phyloP scores from a whole-genome alignment of 2,113 vertebrate genomes.

The Poeciliopsis prolifica region DNA sequence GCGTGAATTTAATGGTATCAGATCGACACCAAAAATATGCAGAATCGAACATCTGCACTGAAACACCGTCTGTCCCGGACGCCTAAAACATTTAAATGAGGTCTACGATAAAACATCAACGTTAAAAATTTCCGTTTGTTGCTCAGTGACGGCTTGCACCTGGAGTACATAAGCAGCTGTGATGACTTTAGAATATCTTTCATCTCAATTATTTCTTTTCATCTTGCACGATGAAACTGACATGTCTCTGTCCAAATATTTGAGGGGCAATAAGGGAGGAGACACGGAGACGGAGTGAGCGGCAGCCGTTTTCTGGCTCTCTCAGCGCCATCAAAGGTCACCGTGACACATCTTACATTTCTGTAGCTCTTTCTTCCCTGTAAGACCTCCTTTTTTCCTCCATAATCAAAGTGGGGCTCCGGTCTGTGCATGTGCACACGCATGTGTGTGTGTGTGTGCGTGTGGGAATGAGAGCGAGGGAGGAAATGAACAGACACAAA shows the following conservation, averaged over 20 bases:
- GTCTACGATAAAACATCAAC: too few species aligned
- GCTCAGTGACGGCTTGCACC: neutral
- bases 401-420: slow-evolving; percentile 45
- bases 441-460: slow-evolving; percentile 10
- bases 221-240: slow-evolving; percentile 21
- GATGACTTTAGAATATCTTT: neutral
- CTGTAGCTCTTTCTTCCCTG: slow-evolving; percentile 41
- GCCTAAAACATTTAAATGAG: too few species aligned
- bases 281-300: slow-evolving; percentile 12
- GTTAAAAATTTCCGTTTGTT: neutral
- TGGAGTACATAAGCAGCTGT: neutral
- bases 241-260: slow-evolving; percentile 40
- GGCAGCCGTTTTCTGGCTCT: slow-evolving; percentile 41
- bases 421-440: slow-evolving; percentile 31
- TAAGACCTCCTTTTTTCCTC: slow-evolving; percentile 43
- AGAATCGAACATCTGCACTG: too few species aligned
- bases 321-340: slow-evolving; percentile 74
- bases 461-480: slow-evolving; percentile 4
- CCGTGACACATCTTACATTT: slow-evolving; percentile 61
- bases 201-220: slow-evolving; percentile 28
- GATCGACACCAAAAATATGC: too few species aligned
- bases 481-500: slow-evolving; percentile 39
- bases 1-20: too few species aligned
- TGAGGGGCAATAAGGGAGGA: slow-evolving; percentile 7
- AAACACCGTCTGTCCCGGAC: too few species aligned